Evolutionary conservation across 2,888 invertebrate genomes (phyloP), one percentile per base, ranked within the genome.

Genomic region (Drosophila yooni): DNA sequence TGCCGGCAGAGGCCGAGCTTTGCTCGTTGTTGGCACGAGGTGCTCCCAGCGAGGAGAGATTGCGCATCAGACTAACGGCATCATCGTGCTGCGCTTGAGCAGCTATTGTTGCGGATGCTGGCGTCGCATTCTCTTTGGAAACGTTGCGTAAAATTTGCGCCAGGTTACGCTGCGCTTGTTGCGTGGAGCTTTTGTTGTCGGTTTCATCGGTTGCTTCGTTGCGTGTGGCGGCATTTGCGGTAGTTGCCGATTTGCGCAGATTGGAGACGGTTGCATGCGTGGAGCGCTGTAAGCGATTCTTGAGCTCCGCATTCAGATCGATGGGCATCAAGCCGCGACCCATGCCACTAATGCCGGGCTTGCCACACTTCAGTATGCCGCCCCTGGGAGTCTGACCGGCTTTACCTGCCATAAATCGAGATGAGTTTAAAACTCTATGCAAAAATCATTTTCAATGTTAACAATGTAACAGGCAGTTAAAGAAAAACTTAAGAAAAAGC

Each of bases 251-350:
- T 63, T 93, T 93, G 25, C 91, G 88, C 13, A 93, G 78, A 83
- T 93, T 93, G 38, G 91, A 86, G 15, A 93, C 92, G 0, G 93
- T 90, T 0, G 93, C 92, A 68, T 93, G 92, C 0, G 92, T 92
- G 52, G 93, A 93, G 58, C 92, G 90, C 65, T 92, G 92, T 5
- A 93, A 77, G 21, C 93, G 93, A 75, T 92, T 93, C 81, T 93
- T 93, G 2, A 93, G 81, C 77, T 93, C 93, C 2, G 93, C 92
- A 81, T 90, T 93, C 36, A 93, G 83, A 80, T 93, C 93, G 64
- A 89, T 90, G 53, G 93, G 93, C 91, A 93, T 92, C 36, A 93
- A 83, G 2, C 90, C 91, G 36, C 84, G 88, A 7, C 88, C 88
- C 75, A 92, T 87, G 63, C 92, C 91, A 27, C 91, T 88, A 82